Percentiles rank a stretch among this genome's conserved stretches.
Evolutionary conservation across 2,797 vertebrate genomes (phyloP).

Genomic region (Chelonia mydas): DNA sequence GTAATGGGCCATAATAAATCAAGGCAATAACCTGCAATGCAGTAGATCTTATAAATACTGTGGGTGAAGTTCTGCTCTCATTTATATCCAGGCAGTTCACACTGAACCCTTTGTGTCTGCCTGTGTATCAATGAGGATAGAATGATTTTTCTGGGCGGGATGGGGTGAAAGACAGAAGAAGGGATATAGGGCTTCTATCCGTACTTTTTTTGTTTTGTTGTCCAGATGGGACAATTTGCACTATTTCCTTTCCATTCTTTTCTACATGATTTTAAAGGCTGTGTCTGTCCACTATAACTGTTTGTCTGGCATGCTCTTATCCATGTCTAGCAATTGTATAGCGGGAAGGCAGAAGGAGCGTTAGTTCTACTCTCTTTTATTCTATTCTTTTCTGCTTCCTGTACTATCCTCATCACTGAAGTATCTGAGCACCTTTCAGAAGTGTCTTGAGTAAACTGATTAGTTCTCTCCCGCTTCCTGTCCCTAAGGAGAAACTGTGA

Average conservation of each 20-base stretch:
- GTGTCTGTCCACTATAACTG: neutral
- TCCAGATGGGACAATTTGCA: conserved; percentile 45
- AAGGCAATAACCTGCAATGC: neutral
- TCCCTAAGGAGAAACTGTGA: neutral
- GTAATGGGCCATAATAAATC: neutral
- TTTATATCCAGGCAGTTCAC: conserved; percentile 48
- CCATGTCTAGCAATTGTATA: fast-evolving
- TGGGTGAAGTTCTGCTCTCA: conserved; percentile 44
- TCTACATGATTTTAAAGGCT: neutral
- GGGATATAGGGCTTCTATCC: conserved; percentile 13
- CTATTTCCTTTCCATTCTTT: neutral
- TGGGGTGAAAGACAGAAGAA: neutral
- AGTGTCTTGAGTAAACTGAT: neutral
- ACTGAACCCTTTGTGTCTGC: neutral
- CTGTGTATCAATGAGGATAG: conserved; percentile 33
- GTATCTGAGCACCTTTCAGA: neutral
- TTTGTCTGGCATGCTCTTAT: neutral
- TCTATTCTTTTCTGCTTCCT: fast-evolving
- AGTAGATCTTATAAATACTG: conserved; percentile 9
- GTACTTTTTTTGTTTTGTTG: conserved; percentile 29
- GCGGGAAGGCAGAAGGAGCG: neutral
- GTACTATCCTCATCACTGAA: neutral
- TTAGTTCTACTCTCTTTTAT: neutral
- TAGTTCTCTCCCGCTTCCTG: neutral
- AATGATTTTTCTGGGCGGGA: conserved; percentile 50